Percentiles rank a stretch among this genome's conserved stretches.
Conservation (phyloP, 2,888 invertebrate genomes). For the Sesia apiformis region DNA sequence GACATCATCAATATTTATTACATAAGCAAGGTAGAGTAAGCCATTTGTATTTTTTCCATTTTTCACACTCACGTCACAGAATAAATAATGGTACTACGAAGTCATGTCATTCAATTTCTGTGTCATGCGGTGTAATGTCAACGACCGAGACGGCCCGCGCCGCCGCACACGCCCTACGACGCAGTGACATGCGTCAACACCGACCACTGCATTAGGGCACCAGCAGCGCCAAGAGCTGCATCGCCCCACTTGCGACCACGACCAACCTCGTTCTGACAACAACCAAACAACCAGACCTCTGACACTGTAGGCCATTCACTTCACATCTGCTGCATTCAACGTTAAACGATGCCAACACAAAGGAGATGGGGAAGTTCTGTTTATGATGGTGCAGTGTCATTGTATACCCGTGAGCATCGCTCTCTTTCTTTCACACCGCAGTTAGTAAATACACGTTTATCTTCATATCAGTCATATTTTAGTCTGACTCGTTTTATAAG, state of each 20-base stretch:
- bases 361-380: background rate
- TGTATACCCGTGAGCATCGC: background rate
- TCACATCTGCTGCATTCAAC: background rate
- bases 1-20: too few relatives aligned
- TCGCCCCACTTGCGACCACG: conserved; percentile 9
- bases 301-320: background rate
- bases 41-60: too few relatives aligned
- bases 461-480: too few relatives aligned
- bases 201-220: conserved; percentile 49
- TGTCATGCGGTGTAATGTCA: background rate
- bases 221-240: conserved; percentile 44
- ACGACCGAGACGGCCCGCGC: conserved; percentile 4
- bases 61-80: too few relatives aligned
- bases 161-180: conserved; percentile 54
- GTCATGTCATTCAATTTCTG: too few relatives aligned
- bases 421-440: background rate
- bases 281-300: background rate
- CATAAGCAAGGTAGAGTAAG: too few relatives aligned
- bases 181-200: conserved; percentile 71
- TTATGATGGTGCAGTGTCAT: background rate
- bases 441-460: background rate
- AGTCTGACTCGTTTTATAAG: too few relatives aligned
- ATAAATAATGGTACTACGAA: too few relatives aligned
- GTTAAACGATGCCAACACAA: too few relatives aligned
- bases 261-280: background rate